Conservation (phyloP, 2,113 vertebrate species). For the Odontesthes bonariensis region DNA sequence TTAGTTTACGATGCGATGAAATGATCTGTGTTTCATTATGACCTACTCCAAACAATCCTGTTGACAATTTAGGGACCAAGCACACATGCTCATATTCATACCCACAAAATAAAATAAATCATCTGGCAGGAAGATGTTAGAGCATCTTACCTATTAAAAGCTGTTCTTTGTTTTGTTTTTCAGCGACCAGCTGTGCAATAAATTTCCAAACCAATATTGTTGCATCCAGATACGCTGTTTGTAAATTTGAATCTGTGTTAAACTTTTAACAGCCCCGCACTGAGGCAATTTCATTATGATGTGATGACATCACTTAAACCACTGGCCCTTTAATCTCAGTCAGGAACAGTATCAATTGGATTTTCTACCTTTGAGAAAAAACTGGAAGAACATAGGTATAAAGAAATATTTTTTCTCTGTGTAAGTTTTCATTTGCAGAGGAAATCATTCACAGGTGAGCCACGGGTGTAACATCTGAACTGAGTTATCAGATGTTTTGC, state of each 20-base stretch:
- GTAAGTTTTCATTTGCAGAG: conserved; percentile 55
- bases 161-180: conserved; percentile 13
- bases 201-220: conserved; percentile 47
- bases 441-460: conserved; percentile 70
- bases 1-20: conserved; percentile 75
- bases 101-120: conserved; percentile 3
- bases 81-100: conserved; percentile 9
- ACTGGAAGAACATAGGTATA: conserved; percentile 75
- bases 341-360: conserved; percentile 66
- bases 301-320: conserved; percentile 77
- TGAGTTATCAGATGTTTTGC: too few species aligned
- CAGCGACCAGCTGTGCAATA: conserved; percentile 47
- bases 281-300: conserved; percentile 72
- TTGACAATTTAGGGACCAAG: conserved; percentile 35
- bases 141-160: conserved; percentile 25
- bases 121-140: conserved; percentile 39
- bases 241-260: conserved; percentile 61
- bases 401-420: conserved; percentile 70
- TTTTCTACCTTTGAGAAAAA: conserved; percentile 66
- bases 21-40: conserved; percentile 75
- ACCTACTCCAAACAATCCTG: conserved; percentile 73
- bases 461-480: too few species aligned
- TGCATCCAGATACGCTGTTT: conserved; percentile 34
- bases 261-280: conserved; percentile 61
- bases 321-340: conserved; percentile 63